A percentile compares a stretch with the other conserved stretches of the same genome.
Conservation (phyloP, 2,113 vertebrate species). For the Lophochroa leadbeateri region DNA sequence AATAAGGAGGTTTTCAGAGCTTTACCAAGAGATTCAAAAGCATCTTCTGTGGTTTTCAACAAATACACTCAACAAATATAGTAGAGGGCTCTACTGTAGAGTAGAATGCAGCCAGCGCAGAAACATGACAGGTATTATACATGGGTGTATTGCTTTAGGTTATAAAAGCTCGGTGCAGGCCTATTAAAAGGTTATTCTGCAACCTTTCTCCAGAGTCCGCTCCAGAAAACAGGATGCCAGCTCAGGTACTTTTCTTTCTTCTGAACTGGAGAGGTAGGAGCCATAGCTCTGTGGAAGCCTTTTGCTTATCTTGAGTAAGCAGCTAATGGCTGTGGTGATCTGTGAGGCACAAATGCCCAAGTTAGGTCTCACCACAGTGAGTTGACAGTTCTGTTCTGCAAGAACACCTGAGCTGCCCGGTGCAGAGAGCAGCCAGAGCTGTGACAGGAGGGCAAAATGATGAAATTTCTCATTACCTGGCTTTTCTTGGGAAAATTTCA, state of each 20-base stretch:
- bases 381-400: background rate
- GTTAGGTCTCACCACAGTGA: background rate
- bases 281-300: background rate
- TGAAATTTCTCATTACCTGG: background rate
- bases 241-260: background rate
- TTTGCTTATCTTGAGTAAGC: background rate
- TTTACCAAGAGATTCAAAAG: background rate
- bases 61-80: background rate
- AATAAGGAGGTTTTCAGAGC: background rate
- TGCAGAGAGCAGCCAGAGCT: background rate
- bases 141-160: background rate
- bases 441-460: background rate
- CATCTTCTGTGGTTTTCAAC: background rate
- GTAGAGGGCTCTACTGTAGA: background rate
- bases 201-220: background rate
- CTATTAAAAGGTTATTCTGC: background rate
- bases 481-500: background rate
- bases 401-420: background rate
- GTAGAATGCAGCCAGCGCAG: background rate
- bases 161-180: background rate
- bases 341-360: background rate
- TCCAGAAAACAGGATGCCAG: background rate
- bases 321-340: background rate
- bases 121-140: background rate
- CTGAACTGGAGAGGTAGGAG: background rate